These are phyloP conservation scores for Chrysaora quinquecirrha DNA, from an alignment of 30 jellyfish, hydroid and myxozoan genomes.

Conservation along the genomic window DNA sequence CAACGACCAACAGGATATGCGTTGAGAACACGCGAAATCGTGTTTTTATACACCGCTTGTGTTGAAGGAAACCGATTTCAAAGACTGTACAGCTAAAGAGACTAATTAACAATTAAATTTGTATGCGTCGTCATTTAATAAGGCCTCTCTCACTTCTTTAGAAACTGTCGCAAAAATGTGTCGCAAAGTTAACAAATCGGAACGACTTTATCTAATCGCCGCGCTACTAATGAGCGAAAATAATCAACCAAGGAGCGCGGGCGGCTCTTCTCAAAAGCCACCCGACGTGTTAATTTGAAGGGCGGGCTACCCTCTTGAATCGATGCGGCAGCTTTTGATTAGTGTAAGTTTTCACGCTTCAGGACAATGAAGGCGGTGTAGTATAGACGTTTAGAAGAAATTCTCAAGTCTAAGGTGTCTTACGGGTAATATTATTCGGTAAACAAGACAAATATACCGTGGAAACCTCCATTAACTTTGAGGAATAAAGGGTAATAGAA, in stretches of 20 bases:
- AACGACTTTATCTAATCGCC: conserved; percentile 14
- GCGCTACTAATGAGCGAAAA: conserved; percentile 19
- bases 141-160: not conserved
- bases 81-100: not conserved
- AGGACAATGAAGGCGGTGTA: not conserved
- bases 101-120: conserved; percentile 11
- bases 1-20: not conserved
- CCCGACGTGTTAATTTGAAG: conserved; percentile 41
- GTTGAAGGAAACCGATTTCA: conserved; percentile 4
- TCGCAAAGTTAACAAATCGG: conserved; percentile 31
- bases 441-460: no score
- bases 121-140: conserved; percentile 3
- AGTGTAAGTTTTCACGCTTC: not conserved
- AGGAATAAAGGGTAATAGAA: no score
- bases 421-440: no score
- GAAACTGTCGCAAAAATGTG: conserved; percentile 24
- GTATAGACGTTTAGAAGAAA: not conserved
- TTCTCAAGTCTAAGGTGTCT: no score
- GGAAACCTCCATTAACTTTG: no score
- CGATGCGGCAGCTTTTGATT: conserved; percentile 8
- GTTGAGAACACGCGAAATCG: not conserved
- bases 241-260: not conserved
- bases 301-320: conserved; percentile 29
- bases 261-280: conserved; percentile 11
- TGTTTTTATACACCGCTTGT: not conserved